phyloP scores from a whole-genome alignment of 2,888 invertebrate species.

The Cylloceria caligata region DNA sequence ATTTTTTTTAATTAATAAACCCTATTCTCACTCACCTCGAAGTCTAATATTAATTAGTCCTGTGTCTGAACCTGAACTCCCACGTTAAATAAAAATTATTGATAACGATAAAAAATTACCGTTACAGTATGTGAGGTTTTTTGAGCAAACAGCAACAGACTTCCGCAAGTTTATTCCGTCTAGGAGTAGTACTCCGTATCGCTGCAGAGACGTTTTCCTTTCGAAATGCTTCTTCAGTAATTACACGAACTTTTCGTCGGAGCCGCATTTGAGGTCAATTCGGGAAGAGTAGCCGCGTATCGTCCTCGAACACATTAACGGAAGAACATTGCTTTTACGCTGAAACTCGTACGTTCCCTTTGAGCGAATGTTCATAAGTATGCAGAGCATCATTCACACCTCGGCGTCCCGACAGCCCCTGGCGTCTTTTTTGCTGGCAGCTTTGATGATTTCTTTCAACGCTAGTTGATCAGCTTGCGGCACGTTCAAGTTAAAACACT shows the following conservation, averaged over 20 bases:
- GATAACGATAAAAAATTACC: too few species aligned
- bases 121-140: conserved; percentile 65
- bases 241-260: conserved; percentile 63
- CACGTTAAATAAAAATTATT: too few species aligned
- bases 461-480: neutral
- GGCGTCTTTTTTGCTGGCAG: neutral
- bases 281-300: conserved; percentile 56
- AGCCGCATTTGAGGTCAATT: conserved; percentile 51
- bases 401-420: conserved; percentile 29
- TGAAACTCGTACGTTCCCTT: conserved; percentile 35
- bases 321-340: conserved; percentile 49
- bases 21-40: too few species aligned
- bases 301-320: conserved; percentile 35
- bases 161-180: conserved; percentile 70
- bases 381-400: conserved; percentile 48
- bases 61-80: too few species aligned
- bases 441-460: neutral
- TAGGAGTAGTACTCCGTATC: conserved; percentile 61
- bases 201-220: conserved; percentile 42
- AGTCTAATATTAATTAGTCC: too few species aligned
- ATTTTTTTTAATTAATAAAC: too few species aligned
- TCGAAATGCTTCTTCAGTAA: conserved; percentile 42
- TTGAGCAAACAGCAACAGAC: conserved; percentile 57
- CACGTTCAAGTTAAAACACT: conserved; percentile 16
- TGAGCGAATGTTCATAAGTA: conserved; percentile 49